A percentile compares a stretch with the other conserved stretches of the same genome.
phyloP scores from a whole-genome alignment of 1,140 invertebrate genomes.

The Linepithema humile region DNA sequence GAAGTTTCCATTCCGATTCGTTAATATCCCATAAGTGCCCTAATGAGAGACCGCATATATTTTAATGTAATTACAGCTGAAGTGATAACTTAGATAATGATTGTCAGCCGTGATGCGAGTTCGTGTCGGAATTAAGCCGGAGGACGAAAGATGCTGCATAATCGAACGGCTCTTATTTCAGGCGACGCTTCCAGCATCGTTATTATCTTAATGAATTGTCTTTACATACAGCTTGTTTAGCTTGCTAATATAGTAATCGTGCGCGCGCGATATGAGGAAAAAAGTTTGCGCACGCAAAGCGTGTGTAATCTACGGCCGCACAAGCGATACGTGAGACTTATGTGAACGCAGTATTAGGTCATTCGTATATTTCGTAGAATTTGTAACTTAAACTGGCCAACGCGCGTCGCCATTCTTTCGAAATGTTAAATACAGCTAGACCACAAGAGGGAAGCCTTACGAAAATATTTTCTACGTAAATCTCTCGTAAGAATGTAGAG shows the following conservation, averaged over 20 bases:
- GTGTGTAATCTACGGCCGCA: constrained; percentile 4
- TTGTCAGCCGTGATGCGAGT: not conserved
- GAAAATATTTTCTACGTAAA: not conserved
- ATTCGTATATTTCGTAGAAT: constrained; percentile 68
- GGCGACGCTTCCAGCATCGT: not conserved
- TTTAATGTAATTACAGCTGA: constrained; percentile 24
- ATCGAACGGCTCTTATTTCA: not conserved
- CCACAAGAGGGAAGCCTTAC: not conserved
- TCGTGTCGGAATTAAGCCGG: not conserved
- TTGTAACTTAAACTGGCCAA: constrained; percentile 69
- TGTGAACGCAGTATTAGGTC: constrained; percentile 70
- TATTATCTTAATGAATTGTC: constrained; percentile 9
- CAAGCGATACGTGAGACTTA: constrained; percentile 75
- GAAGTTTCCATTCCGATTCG: not conserved
- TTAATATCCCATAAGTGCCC: not conserved
- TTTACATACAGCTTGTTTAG: constrained; percentile 61
- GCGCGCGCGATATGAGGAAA: constrained; percentile 2
- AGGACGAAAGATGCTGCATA: not conserved
- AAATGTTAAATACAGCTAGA: not conserved
- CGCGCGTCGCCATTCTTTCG: not conserved
- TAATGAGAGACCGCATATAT: not conserved
- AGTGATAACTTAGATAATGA: not conserved
- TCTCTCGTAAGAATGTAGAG: not conserved
- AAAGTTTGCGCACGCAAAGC: constrained; percentile 33
- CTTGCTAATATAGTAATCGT: constrained; percentile 35